Percentiles rank a stretch among this genome's conserved stretches.
Evolutionary conservation across 2,113 vertebrate species (phyloP).

Genomic region (Oceanites oceanicus): DNA sequence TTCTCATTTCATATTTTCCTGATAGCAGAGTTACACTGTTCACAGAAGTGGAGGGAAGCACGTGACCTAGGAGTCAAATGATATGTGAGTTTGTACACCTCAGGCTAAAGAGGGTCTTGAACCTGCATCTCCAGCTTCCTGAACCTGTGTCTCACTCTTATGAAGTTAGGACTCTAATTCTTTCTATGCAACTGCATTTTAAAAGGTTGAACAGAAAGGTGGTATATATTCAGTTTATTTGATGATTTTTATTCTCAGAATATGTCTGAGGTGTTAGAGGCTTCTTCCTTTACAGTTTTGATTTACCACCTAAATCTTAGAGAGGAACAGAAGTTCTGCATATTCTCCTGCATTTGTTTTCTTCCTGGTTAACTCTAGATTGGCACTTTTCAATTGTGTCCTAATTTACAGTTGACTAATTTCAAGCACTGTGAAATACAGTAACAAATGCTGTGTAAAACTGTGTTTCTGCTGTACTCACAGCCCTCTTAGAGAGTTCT

Average conservation of each 20-base stretch:
- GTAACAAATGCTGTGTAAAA: neutral
- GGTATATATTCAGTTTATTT: neutral
- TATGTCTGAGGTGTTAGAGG: neutral
- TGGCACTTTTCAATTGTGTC: neutral
- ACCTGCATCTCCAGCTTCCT: neutral
- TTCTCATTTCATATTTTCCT: neutral
- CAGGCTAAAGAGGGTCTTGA: neutral
- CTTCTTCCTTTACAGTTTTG: neutral
- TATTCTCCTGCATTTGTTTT: neutral
- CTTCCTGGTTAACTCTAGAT: neutral
- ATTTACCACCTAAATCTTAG: neutral
- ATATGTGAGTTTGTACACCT: neutral
- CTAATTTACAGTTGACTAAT: neutral
- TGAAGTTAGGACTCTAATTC: neutral
- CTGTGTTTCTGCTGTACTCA: neutral
- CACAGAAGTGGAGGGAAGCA: neutral
- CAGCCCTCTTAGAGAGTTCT: neutral
- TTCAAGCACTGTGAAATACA: neutral
- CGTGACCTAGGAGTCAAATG: neutral
- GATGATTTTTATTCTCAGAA: neutral
- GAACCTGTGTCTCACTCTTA: neutral
- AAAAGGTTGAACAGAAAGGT: neutral
- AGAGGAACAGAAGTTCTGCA: neutral
- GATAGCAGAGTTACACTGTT: neutral
- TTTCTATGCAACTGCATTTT: neutral